Evolutionary conservation across 2,888 invertebrate genomes (phyloP), one percentile per base, ranked within the genome.

Genomic region (Beris chalybata): DNA sequence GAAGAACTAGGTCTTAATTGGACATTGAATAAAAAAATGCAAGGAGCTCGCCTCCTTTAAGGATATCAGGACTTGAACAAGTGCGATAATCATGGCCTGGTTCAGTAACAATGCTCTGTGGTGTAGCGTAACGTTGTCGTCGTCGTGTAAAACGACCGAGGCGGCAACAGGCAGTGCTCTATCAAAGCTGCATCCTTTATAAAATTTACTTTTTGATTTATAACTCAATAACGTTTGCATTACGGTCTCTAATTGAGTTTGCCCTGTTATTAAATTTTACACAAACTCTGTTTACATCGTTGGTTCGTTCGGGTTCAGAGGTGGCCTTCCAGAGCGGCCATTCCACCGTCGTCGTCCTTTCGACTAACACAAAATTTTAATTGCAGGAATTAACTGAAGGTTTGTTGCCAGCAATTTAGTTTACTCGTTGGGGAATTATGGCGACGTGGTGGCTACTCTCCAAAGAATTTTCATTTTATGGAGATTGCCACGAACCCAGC

Each of bases 161-260:
- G 43, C 13, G 44, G 44, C 22, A 48, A 48, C 48, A 48, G 48
- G 48, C 48, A 12, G 31, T 29, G 13, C 38, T 29, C 58, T 29
- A 13, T 22, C 31, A 47, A n/a, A n/a, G 57, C 30, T 13, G 43
- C 15, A 13, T 45, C 4, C 31, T 11, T 13, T 4, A 38, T 15
- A 43, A 58, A 66, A 66, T 58, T 66, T 66, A 58, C 57, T 58
- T 66, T 66, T 66, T 66, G 66, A 66, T 66, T 66, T 66, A 66
- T 66, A 66, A 66, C 66, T 66, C 59, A 66, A 66, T 66, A 66
- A 66, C 66, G 57, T 66, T 66, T 66, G 52, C 59, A 57, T 66
- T 66, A 66, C 66, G 58, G 56, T 50, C 66, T 58, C 53, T 66
- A 66, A 66, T 66, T 58, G 57, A 58, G 48, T 66, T 59, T 65